Conservation (phyloP, 2,797 vertebrate genomes). For the Petrocephalus schoutedeni region DNA sequence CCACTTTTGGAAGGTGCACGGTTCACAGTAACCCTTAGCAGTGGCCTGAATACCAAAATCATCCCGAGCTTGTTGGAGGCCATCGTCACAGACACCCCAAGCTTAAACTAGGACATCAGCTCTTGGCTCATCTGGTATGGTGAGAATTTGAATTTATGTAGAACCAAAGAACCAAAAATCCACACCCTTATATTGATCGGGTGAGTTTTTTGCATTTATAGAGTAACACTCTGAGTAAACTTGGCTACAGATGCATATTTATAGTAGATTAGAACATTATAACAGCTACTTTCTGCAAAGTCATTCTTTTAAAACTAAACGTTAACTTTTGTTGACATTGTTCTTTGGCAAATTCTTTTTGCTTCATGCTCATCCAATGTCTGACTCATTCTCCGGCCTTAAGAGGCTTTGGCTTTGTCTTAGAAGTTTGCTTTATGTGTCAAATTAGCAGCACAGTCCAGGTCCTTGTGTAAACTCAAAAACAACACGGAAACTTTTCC, state of each 20-base stretch:
- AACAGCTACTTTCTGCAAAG: neutral
- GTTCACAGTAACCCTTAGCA: neutral
- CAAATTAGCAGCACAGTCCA: slow-evolving; percentile 56
- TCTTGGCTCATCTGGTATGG: neutral
- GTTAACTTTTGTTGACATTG: slow-evolving; percentile 46
- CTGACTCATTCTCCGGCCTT: slow-evolving; percentile 60
- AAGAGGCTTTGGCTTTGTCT: slow-evolving; percentile 57
- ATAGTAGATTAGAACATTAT: neutral
- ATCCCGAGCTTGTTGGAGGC: neutral
- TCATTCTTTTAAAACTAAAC: slow-evolving; percentile 28
- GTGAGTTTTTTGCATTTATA: neutral
- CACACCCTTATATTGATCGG: neutral
- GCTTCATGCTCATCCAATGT: slow-evolving; percentile 53
- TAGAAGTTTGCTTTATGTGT: slow-evolving; percentile 62
- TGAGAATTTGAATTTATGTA: neutral
- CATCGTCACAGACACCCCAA: neutral
- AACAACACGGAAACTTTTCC: neutral
- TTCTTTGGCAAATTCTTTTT: slow-evolving; percentile 61
- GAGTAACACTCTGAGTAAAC: neutral
- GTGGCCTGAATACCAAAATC: neutral
- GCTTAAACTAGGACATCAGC: neutral
- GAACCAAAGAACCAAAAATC: neutral
- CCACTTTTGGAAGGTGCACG: neutral
- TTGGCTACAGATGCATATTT: neutral
- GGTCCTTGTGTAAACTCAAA: slow-evolving; percentile 20